A percentile compares a stretch with the other conserved stretches of the same genome.
Evolutionary conservation across 2,888 invertebrate species (phyloP).

Genomic region (Deroplatys truncata): DNA sequence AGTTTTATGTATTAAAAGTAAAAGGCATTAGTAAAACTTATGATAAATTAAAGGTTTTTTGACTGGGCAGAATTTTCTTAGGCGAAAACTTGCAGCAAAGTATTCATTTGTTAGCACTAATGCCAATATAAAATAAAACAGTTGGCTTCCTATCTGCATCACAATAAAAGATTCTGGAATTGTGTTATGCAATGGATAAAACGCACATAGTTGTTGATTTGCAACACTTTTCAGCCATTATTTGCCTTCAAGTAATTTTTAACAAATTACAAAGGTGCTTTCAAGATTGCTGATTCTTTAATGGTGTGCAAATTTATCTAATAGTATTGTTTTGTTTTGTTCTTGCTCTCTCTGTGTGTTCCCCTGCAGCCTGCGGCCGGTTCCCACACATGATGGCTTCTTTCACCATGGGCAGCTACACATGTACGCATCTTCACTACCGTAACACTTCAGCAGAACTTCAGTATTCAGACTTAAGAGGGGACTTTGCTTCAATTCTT

Average conservation of each 20-base stretch:
- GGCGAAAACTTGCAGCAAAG: no score
- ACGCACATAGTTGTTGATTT: neutral
- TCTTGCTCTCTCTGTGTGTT: conserved; percentile 10
- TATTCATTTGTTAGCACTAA: no score
- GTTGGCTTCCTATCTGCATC: no score
- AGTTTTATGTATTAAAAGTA: neutral
- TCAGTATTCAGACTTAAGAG: neutral
- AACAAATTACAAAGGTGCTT: neutral
- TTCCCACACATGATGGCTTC: conserved; percentile 76
- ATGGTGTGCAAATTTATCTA: neutral
- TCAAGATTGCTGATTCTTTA: neutral
- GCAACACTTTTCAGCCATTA: neutral
- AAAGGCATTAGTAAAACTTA: no score
- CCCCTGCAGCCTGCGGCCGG: conserved; percentile 67
- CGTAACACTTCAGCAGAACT: neutral
- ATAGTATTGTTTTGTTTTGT: conserved; percentile 1
- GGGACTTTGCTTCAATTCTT: neutral
- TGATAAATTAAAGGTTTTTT: no score
- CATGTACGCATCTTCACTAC: conserved; percentile 62
- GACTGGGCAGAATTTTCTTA: no score
- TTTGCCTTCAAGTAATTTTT: neutral
- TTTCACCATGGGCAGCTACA: conserved; percentile 84
- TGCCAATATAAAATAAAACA: no score
- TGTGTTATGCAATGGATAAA: neutral
- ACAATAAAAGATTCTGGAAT: no score